phyloP scores from a whole-genome alignment of 2,888 invertebrate genomes.

The Rhopalosiphum nymphaeae region DNA sequence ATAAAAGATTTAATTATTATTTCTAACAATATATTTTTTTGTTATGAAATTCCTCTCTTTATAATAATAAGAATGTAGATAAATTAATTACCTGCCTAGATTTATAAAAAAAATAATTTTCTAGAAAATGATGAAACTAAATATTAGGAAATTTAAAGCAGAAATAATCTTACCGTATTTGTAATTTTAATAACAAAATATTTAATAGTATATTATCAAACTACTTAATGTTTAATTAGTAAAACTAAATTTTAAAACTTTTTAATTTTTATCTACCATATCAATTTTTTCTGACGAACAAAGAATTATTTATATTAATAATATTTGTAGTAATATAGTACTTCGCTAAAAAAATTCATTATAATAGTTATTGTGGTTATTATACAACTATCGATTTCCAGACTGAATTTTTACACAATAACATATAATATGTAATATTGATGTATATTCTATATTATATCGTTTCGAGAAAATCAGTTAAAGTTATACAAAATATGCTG shows the following conservation, averaged over 20 bases:
- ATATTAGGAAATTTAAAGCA: background rate
- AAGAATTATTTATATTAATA: background rate
- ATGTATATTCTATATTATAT: background rate
- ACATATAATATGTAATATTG: background rate
- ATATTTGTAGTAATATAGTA: background rate
- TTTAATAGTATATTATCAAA: background rate
- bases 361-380: no score
- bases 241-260: background rate
- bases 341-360: background rate
- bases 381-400: background rate
- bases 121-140: background rate
- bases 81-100: background rate
- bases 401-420: background rate
- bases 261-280: background rate
- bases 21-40: background rate
- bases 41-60: background rate
- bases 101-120: background rate
- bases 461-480: background rate
- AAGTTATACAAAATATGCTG: background rate
- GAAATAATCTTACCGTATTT: background rate
- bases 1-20: background rate
- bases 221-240: background rate
- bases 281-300: background rate
- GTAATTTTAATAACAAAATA: background rate
- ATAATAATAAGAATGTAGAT: background rate